phyloP scores from a whole-genome alignment of 2,797 vertebrate species.

The Uromys caudimaculatus region DNA sequence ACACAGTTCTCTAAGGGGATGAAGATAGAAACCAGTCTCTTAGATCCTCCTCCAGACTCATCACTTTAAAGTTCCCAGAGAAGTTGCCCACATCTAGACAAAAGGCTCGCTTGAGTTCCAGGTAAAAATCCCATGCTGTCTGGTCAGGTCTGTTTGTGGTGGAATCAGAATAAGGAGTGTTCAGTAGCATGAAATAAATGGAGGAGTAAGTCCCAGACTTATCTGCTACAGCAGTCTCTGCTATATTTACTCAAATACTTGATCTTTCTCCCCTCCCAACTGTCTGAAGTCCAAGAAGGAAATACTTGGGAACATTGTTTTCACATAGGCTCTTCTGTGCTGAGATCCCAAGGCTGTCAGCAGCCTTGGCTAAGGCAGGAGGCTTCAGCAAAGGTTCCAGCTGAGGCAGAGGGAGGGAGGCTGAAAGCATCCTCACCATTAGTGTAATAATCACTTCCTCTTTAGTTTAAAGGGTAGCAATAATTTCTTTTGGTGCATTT shows the following conservation, averaged over 20 bases:
- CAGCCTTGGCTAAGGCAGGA: neutral
- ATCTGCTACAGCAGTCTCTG: conserved; percentile 33
- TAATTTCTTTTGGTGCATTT: conserved; percentile 44
- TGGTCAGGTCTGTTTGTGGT: conserved; percentile 33
- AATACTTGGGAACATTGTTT: conserved; percentile 67
- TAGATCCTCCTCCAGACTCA: neutral
- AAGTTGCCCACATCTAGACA: neutral
- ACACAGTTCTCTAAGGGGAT: neutral
- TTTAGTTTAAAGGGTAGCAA: conserved; percentile 28
- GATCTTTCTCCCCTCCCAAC: conserved; percentile 29
- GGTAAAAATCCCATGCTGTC: conserved; percentile 42
- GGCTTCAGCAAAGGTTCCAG: neutral
- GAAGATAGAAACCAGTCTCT: neutral
- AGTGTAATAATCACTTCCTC: conserved; percentile 56
- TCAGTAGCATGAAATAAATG: conserved; percentile 33
- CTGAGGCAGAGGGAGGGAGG: neutral
- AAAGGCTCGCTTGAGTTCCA: neutral
- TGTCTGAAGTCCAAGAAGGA: conserved; percentile 67
- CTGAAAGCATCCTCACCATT: neutral
- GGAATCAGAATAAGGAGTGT: conserved; percentile 19
- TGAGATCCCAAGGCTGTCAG: conserved; percentile 57
- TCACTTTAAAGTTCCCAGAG: neutral
- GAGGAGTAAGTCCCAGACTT: conserved; percentile 31
- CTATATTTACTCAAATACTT: conserved; percentile 70
- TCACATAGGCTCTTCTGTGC: neutral